Base-by-base conservation (phyloP, 1,140 invertebrate genomes). In the Brachionus plicatilis region DNA sequence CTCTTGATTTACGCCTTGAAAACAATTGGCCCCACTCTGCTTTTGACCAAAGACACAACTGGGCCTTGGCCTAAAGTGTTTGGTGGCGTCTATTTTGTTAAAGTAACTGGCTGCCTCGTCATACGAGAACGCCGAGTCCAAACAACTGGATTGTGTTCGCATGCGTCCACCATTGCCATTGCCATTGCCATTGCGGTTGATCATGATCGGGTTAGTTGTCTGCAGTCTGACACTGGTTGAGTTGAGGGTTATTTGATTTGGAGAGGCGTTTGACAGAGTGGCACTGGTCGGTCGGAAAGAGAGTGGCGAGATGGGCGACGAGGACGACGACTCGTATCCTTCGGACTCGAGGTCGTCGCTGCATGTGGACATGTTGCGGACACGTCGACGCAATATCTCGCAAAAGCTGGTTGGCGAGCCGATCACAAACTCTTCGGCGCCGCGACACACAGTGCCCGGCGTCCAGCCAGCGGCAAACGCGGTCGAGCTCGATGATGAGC, bases 361-460 rank as follows among this genome's bases (percentile, higher is more conserved):
- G 47, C 43, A 65, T 7, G 45, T 68, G 8, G 50, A 85, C 17
- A 29, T 86, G 87, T 20, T 88, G 86, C 70, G 86, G 72, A 90
- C 86, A 90, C 90, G 45, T 87, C 87, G 11, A 90, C 90, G 29
- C 90, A 87, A 5, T 90, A 86, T 41, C 87, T 86, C 27, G 90
- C 91, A 60, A 85, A 85, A 70, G 85, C 85, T 82, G 60, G 86
- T 83, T n/a, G 83, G 70, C 17, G 72, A 65, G 17, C 84, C 75
- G 20, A 60, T 20, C 3, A 78, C 37, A 14, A 70, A 27, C 60
- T 75, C 84, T 45, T 84, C 83, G n/a, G 6, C 9, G 56, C 70
- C 83, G 20, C 83, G 47, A 17, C 83, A 84, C 41, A 53, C 27
- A 14, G 66, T 75, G 14, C n/a, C n/a, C 11, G 27, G n/a, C 47